Base-by-base conservation (phyloP, 2,797 vertebrate species). In the Helarctos malayanus region DNA sequence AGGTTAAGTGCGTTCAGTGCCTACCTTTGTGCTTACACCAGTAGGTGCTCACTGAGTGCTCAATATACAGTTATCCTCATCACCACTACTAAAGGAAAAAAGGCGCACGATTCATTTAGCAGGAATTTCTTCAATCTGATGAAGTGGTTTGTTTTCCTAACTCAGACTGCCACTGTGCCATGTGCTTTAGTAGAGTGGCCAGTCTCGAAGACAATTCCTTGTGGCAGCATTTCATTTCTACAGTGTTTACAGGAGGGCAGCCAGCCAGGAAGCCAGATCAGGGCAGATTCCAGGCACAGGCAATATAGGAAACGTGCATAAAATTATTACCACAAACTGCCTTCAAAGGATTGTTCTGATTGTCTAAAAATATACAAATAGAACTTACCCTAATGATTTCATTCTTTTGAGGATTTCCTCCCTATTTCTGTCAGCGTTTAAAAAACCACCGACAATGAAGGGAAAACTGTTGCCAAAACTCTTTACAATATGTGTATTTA, bases 281-380 rank as follows among this genome's bases (percentile, higher is more conserved):
- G 93, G 83, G 97, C 94, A 97, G 97, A 94, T 91, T 65, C 35
- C 49, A 91, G 94, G 92, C 95, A 45, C 27, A 89, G 54, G 61
- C 95, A 96, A 84, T 29, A 80, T 89, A 95, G 96, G 86, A 96
- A 98, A 98, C 18, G 32, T 81, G 91, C 91, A 89, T 92, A 65
- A 97, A 97, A 98, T 98, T 96, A 96, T 94, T 89, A 95, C 91
- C 38, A 94, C 82, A 94, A 98, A 98, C 95, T 96, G 95, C 94
- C 97, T 98, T 98, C 96, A 98, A 98, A 98, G 92, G 97, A 96
- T 96, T 97, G 82, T 96, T 96, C 91, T 52, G 95, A 97, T 97
- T 97, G 63, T 97, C 96, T 97, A 95, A 96, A 98, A 98, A 97
- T 56, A 97, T 27, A 98, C 96, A 98, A 98, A 95, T 69, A 92